phyloP scores from a whole-genome alignment of 1,140 invertebrate species.

The Cyclina sinensis region DNA sequence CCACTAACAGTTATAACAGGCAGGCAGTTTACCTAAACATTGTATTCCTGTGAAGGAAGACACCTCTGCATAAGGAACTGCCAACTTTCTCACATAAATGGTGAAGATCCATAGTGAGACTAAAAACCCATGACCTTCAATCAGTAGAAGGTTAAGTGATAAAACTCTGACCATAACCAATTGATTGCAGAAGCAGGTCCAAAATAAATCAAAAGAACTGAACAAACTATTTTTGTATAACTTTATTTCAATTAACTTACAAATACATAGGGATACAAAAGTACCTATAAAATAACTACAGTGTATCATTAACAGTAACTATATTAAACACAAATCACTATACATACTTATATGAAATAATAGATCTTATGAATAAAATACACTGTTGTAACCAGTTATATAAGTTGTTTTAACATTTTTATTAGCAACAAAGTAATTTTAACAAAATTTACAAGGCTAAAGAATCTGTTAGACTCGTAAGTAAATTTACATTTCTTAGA shows the following conservation, averaged over 20 bases:
- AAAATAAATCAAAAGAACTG: not conserved
- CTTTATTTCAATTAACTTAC: constrained; percentile 4
- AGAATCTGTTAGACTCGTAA: too few species aligned
- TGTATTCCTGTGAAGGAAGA: too few species aligned
- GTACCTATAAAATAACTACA: not conserved
- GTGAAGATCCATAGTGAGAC: too few species aligned
- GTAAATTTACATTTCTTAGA: not conserved
- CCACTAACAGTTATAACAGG: too few species aligned
- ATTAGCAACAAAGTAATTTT: not conserved
- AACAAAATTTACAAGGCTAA: too few species aligned
- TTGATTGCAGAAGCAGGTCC: too few species aligned
- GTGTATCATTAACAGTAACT: constrained; percentile 23
- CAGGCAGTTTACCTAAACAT: too few species aligned
- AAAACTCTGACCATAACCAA: too few species aligned
- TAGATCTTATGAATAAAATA: not conserved
- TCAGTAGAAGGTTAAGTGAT: too few species aligned
- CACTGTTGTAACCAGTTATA: not conserved
- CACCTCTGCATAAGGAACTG: too few species aligned
- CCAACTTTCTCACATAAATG: too few species aligned
- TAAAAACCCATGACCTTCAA: too few species aligned
- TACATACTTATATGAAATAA: not conserved
- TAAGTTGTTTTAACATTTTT: not conserved
- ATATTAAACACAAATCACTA: not conserved
- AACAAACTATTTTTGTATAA: not conserved
- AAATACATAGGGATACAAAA: constrained; percentile 32